These are phyloP conservation scores for Eclectus roratus DNA, from an alignment of 2,113 vertebrate species.

Conservation along the genomic window DNA sequence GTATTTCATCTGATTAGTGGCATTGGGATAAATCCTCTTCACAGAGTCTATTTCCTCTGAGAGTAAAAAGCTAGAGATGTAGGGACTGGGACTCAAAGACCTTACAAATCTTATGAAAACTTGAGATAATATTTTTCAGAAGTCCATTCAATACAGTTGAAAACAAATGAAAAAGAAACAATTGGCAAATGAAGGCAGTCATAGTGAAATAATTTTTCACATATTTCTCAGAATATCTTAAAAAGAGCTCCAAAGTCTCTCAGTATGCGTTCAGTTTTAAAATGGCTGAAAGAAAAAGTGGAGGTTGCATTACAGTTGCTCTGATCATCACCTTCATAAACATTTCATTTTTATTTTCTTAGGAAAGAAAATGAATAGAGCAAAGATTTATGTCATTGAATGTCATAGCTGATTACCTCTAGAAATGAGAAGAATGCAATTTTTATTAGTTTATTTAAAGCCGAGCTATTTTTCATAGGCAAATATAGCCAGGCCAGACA, in stretches of 20 bases:
- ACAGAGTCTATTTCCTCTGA: not conserved
- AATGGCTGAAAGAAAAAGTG: not conserved
- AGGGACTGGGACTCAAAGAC: not conserved
- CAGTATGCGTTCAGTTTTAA: not conserved
- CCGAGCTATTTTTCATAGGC: slow-evolving; percentile 68
- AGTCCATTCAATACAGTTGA: not conserved
- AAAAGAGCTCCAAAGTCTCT: not conserved
- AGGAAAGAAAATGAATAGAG: slow-evolving; percentile 61
- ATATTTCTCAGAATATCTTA: not conserved
- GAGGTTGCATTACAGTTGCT: not conserved
- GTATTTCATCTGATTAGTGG: not conserved
- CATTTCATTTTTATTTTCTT: slow-evolving; percentile 66
- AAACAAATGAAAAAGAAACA: not conserved
- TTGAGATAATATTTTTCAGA: not conserved
- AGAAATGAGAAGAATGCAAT: slow-evolving; percentile 73
- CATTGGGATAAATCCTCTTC: not conserved
- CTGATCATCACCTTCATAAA: slow-evolving; percentile 47
- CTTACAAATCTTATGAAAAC: not conserved
- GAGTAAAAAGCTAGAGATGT: not conserved
- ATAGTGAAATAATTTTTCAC: not conserved
- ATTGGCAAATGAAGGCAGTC: not conserved
- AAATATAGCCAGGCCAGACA: slow-evolving; percentile 52
- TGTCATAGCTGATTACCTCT: slow-evolving; percentile 75
- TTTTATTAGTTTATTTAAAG: slow-evolving; percentile 76
- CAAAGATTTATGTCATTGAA: slow-evolving; percentile 73